Percentiles rank a stretch among this genome's conserved stretches.
Conservation (phyloP, 1,140 invertebrate genomes). For the Batillaria attramentaria region DNA sequence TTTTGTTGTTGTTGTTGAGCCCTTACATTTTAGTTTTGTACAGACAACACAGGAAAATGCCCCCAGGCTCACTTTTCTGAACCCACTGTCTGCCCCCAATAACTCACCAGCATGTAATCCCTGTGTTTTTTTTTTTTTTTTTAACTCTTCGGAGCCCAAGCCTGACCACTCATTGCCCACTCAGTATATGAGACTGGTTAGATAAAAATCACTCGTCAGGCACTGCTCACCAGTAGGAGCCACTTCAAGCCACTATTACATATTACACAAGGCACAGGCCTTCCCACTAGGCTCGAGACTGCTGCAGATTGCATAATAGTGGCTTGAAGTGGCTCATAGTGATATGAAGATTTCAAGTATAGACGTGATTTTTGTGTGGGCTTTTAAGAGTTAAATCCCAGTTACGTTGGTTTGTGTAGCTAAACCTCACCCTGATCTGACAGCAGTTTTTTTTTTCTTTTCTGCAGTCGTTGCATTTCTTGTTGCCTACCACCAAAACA, state of each 20-base stretch:
- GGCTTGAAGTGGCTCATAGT: too few relatives aligned
- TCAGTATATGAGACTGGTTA: not conserved
- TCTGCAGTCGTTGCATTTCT: slow-evolving; percentile 71
- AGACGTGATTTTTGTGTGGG: not conserved
- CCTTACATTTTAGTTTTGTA: too few relatives aligned
- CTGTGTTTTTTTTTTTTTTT: not conserved
- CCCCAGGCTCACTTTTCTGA: not conserved
- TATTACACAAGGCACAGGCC: too few relatives aligned
- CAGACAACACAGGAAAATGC: not conserved
- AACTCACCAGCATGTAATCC: not conserved
- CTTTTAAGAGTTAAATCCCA: not conserved
- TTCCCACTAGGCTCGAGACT: too few relatives aligned
- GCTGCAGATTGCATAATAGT: too few relatives aligned
- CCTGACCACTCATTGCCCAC: not conserved
- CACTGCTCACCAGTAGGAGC: too few relatives aligned
- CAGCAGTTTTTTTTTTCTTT: slow-evolving; percentile 22
- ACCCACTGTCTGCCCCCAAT: not conserved
- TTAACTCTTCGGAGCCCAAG: not conserved
- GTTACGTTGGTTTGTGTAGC: not conserved
- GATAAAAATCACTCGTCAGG: not conserved
- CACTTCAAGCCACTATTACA: too few relatives aligned
- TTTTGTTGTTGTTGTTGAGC: too few relatives aligned
- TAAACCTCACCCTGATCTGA: not conserved
- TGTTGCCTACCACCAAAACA: slow-evolving; percentile 71
- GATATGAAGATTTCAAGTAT: too few relatives aligned